Evolutionary conservation across 2,888 invertebrate species (phyloP).

Genomic region (Hirudinaria manillensis): DNA sequence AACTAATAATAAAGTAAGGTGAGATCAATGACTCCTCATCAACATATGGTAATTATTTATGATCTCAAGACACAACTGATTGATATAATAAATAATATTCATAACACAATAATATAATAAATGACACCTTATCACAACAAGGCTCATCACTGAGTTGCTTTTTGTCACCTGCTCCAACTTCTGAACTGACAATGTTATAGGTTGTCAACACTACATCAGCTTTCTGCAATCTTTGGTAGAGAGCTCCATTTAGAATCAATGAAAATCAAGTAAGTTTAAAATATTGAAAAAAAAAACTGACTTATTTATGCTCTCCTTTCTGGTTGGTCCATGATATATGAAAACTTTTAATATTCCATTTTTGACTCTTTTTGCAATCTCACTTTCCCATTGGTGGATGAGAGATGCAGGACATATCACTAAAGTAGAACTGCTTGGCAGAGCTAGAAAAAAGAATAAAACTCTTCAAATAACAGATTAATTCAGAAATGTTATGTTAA

Average conservation of each 20-base stretch:
- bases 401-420: constrained; percentile 87
- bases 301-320: constrained; percentile 57
- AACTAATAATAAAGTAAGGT: too few relatives aligned
- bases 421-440: constrained; percentile 56
- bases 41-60: too few relatives aligned
- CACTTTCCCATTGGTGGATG: constrained; percentile 80
- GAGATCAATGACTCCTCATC: too few relatives aligned
- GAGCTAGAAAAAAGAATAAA: constrained; percentile 23
- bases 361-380: constrained; percentile 63
- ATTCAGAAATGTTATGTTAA: neutral
- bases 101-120: too few relatives aligned
- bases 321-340: constrained; percentile 74
- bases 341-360: constrained; percentile 63
- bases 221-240: constrained; percentile 59
- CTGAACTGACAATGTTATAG: constrained; percentile 64
- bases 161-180: constrained; percentile 45
- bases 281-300: constrained; percentile 2
- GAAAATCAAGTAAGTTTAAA: neutral
- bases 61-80: too few relatives aligned
- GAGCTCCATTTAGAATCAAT: neutral
- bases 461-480: neutral
- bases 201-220: constrained; percentile 83
- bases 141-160: constrained; percentile 38
- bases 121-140: constrained; percentile 35
- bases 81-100: too few relatives aligned